Conservation (phyloP, 2,113 vertebrate species). For the Pyrgilauda ruficollis region DNA sequence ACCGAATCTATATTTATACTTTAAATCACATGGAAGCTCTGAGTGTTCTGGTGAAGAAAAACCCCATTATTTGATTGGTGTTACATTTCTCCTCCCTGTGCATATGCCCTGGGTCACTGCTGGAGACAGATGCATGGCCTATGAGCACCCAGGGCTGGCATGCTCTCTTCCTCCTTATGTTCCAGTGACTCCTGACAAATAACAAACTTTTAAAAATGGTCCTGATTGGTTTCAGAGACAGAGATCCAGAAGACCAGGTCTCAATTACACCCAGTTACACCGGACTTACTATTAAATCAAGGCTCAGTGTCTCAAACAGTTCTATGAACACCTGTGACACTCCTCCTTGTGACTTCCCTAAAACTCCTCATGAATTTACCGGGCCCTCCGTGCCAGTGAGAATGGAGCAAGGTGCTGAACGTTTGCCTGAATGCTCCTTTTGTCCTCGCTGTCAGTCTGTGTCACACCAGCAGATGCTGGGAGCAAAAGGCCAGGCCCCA, state of each 20-base stretch:
- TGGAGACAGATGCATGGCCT: not conserved
- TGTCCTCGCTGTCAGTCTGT: constrained; percentile 34
- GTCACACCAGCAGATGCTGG: constrained; percentile 47
- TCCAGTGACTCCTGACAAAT: not conserved
- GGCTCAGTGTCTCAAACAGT: not conserved
- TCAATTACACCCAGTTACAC: not conserved
- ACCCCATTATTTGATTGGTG: not conserved
- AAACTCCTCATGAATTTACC: not conserved
- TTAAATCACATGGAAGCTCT: not conserved
- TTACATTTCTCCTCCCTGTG: not conserved
- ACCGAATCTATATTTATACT: not conserved
- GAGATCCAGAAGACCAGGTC: not conserved
- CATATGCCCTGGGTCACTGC: not conserved
- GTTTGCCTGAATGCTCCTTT: constrained; percentile 23
- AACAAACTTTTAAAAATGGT: not conserved
- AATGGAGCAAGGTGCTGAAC: not conserved
- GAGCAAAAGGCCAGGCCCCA: constrained; percentile 52
- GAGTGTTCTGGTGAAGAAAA: not conserved
- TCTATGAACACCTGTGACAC: not conserved
- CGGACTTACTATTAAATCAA: not conserved
- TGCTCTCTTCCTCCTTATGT: not conserved
- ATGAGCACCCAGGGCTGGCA: not conserved
- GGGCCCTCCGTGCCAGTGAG: not conserved
- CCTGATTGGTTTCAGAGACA: not conserved
- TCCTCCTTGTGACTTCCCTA: not conserved